Conservation (phyloP, 2,113 vertebrate genomes). For the Urocynchramus pylzowi region DNA sequence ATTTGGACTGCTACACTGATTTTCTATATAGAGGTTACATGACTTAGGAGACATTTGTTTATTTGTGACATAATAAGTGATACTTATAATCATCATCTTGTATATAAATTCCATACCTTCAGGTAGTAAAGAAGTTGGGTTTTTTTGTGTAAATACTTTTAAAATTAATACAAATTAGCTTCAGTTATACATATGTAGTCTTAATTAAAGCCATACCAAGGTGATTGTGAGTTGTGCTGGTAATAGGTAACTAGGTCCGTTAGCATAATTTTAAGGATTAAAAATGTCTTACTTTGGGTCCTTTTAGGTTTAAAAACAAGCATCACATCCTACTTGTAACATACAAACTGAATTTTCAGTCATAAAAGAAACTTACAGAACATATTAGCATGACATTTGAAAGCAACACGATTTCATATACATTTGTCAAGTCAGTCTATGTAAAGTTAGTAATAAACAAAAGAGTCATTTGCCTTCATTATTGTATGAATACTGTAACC, state of each 20-base stretch:
- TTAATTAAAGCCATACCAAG: not conserved
- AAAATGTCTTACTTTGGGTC: not conserved
- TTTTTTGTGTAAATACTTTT: not conserved
- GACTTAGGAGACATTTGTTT: not conserved
- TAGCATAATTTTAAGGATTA: not conserved
- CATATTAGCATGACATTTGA: not conserved
- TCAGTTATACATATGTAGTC: not conserved
- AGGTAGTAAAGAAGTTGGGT: not conserved
- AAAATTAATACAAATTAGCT: not conserved
- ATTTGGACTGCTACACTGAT: not conserved
- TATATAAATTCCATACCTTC: not conserved
- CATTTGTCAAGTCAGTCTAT: not conserved
- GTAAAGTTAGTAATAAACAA: not conserved
- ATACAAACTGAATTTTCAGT: not conserved
- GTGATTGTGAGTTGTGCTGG: not conserved
- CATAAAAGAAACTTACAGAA: not conserved
- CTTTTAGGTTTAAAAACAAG: not conserved
- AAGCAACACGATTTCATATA: not conserved
- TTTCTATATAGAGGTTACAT: not conserved
- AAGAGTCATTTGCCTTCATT: not conserved
- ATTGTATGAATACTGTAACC: not conserved
- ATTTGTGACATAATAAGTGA: not conserved
- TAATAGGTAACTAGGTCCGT: not conserved
- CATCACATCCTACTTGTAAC: not conserved
- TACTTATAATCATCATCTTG: not conserved